Evolutionary conservation across 1,140 invertebrate genomes (phyloP).

Genomic region (Bombus affinis): DNA sequence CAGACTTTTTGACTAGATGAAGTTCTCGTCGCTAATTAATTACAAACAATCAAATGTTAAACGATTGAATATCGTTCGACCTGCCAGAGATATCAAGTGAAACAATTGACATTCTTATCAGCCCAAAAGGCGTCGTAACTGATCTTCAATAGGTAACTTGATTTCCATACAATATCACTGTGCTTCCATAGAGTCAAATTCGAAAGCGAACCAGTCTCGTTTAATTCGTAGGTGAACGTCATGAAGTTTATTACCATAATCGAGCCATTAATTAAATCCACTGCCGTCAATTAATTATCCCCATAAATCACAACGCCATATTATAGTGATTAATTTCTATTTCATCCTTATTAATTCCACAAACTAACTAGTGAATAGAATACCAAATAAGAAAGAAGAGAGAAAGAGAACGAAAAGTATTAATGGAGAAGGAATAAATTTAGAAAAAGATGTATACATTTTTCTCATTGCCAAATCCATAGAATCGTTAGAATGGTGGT

Average conservation of each 20-base stretch:
- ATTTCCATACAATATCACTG: background rate
- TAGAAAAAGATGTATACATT: background rate
- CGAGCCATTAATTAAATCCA: conserved; percentile 30
- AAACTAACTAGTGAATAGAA: background rate
- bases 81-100: background rate
- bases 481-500: background rate
- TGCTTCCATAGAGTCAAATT: background rate
- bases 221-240: background rate
- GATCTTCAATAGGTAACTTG: background rate
- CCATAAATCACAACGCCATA: conserved; percentile 15
- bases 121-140: too few species aligned
- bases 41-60: background rate
- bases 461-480: background rate
- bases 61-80: too few species aligned
- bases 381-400: background rate
- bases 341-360: background rate
- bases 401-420: background rate
- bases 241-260: conserved; percentile 14
- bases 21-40: too few species aligned
- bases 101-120: background rate
- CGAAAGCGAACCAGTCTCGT: background rate
- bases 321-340: conserved; percentile 31
- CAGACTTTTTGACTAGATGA: background rate
- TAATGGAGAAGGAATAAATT: background rate
- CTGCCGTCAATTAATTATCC: conserved; percentile 12